Percentiles rank a stretch among this genome's conserved stretches.
These are phyloP conservation scores for Agriotes lineatus DNA, from an alignment of 2,888 invertebrate species.

Conservation along the genomic window DNA sequence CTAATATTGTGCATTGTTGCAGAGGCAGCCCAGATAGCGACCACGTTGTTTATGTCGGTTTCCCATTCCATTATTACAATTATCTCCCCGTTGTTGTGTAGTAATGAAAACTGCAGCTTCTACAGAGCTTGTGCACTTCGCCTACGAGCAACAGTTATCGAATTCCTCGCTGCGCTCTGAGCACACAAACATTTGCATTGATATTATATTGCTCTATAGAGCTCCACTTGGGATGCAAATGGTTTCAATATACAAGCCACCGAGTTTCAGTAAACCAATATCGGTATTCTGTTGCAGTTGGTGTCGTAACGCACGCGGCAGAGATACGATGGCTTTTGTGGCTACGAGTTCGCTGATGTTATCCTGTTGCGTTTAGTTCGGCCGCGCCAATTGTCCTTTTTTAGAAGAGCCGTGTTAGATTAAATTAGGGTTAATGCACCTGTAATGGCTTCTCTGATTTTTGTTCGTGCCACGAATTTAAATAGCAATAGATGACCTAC, in stretches of 20 bases:
- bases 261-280: slow-evolving; percentile 18
- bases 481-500: too few relatives aligned
- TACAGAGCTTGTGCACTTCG: background rate
- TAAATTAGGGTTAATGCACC: too few relatives aligned
- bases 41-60: too few relatives aligned
- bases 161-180: slow-evolving; percentile 1
- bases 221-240: slow-evolving; percentile 24
- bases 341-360: too few relatives aligned
- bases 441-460: too few relatives aligned
- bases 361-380: too few relatives aligned
- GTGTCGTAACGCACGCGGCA: background rate
- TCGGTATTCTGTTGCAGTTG: slow-evolving; percentile 6
- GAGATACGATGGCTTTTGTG: too few relatives aligned
- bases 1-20: too few relatives aligned
- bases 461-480: too few relatives aligned
- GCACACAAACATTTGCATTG: slow-evolving; percentile 19
- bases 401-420: too few relatives aligned
- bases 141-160: slow-evolving; percentile 22
- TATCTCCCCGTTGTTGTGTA: background rate
- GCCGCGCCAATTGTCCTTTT: too few relatives aligned
- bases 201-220: slow-evolving; percentile 22
- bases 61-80: background rate
- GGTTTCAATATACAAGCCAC: slow-evolving; percentile 15
- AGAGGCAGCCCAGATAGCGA: too few relatives aligned
- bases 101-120: background rate